Percentiles rank a stretch among this genome's conserved stretches.
phyloP scores from a whole-genome alignment of 2,797 vertebrate genomes.

The Notolepis coatsorum region DNA sequence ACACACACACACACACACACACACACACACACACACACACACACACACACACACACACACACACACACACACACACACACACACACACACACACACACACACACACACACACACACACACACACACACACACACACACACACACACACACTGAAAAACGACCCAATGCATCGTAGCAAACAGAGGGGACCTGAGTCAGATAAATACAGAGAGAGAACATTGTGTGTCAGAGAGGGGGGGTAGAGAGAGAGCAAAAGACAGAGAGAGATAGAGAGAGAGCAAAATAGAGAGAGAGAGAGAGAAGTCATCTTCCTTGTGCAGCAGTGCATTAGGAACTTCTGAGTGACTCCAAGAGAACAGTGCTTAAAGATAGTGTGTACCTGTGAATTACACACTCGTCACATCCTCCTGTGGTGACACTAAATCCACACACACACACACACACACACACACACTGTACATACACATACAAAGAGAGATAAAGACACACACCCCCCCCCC shows the following conservation, averaged over 20 bases:
- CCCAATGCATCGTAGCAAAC: conserved; percentile 22
- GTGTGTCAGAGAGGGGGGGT: conserved; percentile 4
- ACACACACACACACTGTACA: conserved; percentile 4
- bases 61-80: not conserved
- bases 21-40: not conserved
- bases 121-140: not conserved
- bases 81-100: not conserved
- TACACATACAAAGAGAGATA: not conserved
- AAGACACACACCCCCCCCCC: too few relatives aligned
- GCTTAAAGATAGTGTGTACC: conserved; percentile 50
- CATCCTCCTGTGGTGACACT: conserved; percentile 12
- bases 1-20: not conserved
- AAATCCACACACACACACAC: conserved; percentile 11
- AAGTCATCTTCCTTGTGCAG: conserved; percentile 51
- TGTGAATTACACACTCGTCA: conserved; percentile 33
- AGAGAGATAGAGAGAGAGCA: conserved; percentile 10
- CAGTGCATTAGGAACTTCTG: conserved; percentile 43
- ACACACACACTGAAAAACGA: not conserved
- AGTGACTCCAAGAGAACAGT: conserved; percentile 12
- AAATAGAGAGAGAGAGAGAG: conserved; percentile 16
- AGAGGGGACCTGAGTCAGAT: conserved; percentile 38
- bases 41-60: conserved; percentile 1
- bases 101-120: not conserved
- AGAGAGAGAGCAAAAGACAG: conserved; percentile 17
- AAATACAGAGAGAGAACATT: conserved; percentile 29